phyloP scores from a whole-genome alignment of 1,140 invertebrate genomes.

The Drosophila melanogaster region DNA sequence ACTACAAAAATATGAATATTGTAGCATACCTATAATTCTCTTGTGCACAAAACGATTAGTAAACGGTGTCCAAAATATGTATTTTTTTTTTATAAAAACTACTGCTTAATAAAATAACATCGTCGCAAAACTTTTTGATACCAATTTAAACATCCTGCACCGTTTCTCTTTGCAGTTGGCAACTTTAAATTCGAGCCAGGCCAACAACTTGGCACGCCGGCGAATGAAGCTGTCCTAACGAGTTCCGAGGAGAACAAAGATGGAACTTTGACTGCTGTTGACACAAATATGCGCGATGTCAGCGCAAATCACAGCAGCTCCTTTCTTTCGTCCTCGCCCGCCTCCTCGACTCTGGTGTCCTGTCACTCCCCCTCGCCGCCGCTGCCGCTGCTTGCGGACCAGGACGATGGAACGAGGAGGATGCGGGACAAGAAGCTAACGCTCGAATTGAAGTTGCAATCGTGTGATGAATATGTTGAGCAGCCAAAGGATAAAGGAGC shows the following conservation, averaged over 20 bases:
- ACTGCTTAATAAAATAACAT: neutral
- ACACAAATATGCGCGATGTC: slow-evolving; percentile 81
- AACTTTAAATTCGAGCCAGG: slow-evolving; percentile 53
- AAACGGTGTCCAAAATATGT: no score
- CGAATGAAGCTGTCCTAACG: slow-evolving; percentile 48
- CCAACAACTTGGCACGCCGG: slow-evolving; percentile 30
- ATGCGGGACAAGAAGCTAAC: slow-evolving; percentile 51
- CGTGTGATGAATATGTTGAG: slow-evolving; percentile 64
- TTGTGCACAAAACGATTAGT: no score
- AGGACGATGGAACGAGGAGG: neutral
- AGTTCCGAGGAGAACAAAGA: slow-evolving; percentile 45
- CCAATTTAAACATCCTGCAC: neutral
- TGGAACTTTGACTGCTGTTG: slow-evolving; percentile 64
- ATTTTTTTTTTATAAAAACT: no score
- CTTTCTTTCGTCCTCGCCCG: slow-evolving; percentile 18
- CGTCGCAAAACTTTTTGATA: no score
- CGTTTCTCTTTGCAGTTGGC: slow-evolving; percentile 24
- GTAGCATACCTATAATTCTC: no score
- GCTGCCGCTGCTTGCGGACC: slow-evolving; percentile 5
- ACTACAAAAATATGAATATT: neutral
- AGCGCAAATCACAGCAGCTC: slow-evolving; percentile 63
- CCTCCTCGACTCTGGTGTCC: slow-evolving; percentile 12
- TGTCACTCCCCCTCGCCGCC: slow-evolving; percentile 14
- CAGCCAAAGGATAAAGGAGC: slow-evolving; percentile 54
- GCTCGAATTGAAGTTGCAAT: slow-evolving; percentile 63